Conservation (phyloP, 1,140 invertebrate genomes). For the Maconellicoccus hirsutus region DNA sequence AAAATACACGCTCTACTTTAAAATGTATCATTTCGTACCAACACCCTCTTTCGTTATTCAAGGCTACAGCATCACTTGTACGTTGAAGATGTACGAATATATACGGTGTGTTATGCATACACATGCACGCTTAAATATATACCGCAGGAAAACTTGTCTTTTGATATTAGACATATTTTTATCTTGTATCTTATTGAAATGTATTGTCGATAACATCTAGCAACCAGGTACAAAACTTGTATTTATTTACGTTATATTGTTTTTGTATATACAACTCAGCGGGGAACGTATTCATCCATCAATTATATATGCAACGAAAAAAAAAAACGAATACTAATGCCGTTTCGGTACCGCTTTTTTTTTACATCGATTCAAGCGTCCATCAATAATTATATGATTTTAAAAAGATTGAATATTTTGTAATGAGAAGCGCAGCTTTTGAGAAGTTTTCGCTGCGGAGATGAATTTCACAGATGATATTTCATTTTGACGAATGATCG, state of each 20-base stretch:
- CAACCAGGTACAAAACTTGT: neutral
- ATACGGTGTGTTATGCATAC: too few relatives aligned
- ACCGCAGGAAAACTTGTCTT: neutral
- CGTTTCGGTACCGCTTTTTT: neutral
- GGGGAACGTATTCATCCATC: conserved; percentile 14
- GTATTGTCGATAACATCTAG: neutral
- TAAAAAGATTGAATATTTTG: neutral
- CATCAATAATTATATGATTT: conserved; percentile 17
- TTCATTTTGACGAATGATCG: too few relatives aligned
- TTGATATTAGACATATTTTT: conserved; percentile 10
- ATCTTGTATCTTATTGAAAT: conserved; percentile 9
- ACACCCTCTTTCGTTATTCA: too few relatives aligned
- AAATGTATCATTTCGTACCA: neutral
- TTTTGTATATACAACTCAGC: neutral
- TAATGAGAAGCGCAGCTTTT: too few relatives aligned
- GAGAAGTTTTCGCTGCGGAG: too few relatives aligned
- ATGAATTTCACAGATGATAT: too few relatives aligned
- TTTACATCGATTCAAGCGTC: conserved; percentile 9
- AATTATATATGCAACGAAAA: conserved; percentile 16
- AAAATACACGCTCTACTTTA: neutral
- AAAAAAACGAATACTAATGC: neutral
- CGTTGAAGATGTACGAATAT: too few relatives aligned
- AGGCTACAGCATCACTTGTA: too few relatives aligned
- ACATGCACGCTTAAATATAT: too few relatives aligned
- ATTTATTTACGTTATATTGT: conserved; percentile 16